Conservation (phyloP, 2,113 vertebrate species). For the Psophia crepitans region DNA sequence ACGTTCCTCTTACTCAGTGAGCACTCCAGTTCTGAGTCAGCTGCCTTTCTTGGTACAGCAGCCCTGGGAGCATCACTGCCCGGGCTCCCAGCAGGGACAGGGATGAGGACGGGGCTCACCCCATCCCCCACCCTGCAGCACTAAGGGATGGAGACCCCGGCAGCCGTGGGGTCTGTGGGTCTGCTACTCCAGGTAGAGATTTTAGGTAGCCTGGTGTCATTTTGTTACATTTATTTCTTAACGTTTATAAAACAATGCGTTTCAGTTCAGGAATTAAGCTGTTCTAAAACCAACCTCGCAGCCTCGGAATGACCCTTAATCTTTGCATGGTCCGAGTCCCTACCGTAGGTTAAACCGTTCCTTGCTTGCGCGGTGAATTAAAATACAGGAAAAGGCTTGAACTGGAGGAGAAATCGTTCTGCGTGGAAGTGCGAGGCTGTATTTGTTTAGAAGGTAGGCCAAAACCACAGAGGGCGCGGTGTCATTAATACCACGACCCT, state of each 20-base stretch:
- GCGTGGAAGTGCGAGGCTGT: background rate
- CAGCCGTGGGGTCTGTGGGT: background rate
- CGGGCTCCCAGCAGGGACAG: background rate
- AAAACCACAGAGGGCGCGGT: background rate
- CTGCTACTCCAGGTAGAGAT: background rate
- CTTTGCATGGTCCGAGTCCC: background rate
- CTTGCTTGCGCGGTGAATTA: background rate
- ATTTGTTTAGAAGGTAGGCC: background rate
- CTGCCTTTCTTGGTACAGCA: background rate
- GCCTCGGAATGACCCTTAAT: background rate
- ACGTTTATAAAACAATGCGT: background rate
- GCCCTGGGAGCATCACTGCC: background rate
- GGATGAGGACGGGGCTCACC: background rate
- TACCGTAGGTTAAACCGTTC: background rate
- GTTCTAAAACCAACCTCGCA: background rate
- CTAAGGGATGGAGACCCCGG: background rate
- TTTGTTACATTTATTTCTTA: background rate
- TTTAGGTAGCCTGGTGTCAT: background rate
- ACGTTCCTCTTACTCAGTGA: background rate
- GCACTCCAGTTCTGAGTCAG: slow-evolving; percentile 40
- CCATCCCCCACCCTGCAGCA: no score
- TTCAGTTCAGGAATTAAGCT: background rate
- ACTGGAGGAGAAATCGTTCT: background rate
- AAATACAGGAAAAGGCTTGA: background rate
- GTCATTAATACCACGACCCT: background rate